phyloP scores from a whole-genome alignment of 2,888 invertebrate genomes.

The Cantharis rufa region DNA sequence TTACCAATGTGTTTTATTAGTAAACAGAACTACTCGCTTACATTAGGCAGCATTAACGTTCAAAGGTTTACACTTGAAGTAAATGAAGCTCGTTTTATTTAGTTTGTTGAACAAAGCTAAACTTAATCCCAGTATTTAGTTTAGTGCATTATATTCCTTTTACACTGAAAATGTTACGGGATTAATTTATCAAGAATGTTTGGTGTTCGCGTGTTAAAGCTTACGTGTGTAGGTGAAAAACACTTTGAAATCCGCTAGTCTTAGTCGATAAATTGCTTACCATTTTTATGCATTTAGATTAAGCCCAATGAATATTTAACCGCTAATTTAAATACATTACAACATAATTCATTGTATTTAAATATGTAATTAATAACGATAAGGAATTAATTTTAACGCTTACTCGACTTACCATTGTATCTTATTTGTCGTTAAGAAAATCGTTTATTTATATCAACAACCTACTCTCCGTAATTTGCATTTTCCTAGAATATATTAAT shows the following conservation, averaged over 20 bases:
- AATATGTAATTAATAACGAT: constrained; percentile 24
- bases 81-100: constrained; percentile 45
- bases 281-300: constrained; percentile 30
- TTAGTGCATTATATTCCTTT: constrained; percentile 30
- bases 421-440: background rate
- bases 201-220: constrained; percentile 27
- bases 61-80: constrained; percentile 48
- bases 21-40: constrained; percentile 55
- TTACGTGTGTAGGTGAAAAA: constrained; percentile 29
- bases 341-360: constrained; percentile 29
- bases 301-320: constrained; percentile 27
- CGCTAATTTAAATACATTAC: constrained; percentile 26
- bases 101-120: constrained; percentile 42
- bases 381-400: constrained; percentile 21
- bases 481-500: background rate
- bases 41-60: constrained; percentile 53
- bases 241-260: constrained; percentile 25
- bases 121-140: constrained; percentile 34
- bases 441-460: background rate
- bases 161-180: constrained; percentile 23
- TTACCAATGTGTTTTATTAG: constrained; percentile 58
- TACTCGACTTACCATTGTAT: background rate
- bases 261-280: constrained; percentile 26
- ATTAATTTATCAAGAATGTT: constrained; percentile 31
- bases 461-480: background rate